Percentiles rank a stretch among this genome's conserved stretches.
Conservation (phyloP, 2,797 vertebrate species). For the Fundulus diaphanus region DNA sequence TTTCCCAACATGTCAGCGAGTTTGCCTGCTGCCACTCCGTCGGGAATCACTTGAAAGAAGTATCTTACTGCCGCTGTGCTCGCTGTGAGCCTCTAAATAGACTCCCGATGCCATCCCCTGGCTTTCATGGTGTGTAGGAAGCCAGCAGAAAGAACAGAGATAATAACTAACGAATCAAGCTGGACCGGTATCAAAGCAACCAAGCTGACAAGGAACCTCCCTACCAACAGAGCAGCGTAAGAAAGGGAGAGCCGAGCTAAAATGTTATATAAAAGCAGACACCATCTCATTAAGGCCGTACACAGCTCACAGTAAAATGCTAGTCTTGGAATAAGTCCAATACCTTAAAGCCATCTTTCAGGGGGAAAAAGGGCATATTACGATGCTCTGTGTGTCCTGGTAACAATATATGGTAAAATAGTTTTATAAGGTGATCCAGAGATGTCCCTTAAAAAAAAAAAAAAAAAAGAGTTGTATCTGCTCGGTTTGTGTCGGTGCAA, state of each 20-base stretch:
- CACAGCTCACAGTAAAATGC: slow-evolving; percentile 22
- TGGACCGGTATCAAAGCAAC: slow-evolving; percentile 64
- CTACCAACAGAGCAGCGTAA: slow-evolving; percentile 5
- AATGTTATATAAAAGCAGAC: slow-evolving; percentile 41
- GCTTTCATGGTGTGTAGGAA: slow-evolving; percentile 52
- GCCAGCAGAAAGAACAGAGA: slow-evolving; percentile 48
- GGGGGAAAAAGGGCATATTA: background rate
- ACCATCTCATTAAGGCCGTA: slow-evolving; percentile 41
- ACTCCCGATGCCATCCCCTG: slow-evolving; percentile 41
- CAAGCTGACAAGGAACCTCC: slow-evolving; percentile 39
- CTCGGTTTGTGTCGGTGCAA: background rate
- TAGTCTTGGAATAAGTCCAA: slow-evolving; percentile 13
- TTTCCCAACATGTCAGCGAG: slow-evolving; percentile 45
- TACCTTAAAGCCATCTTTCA: slow-evolving; percentile 1
- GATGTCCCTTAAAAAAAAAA: background rate
- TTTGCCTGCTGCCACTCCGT: slow-evolving; percentile 10
- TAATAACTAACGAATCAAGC: slow-evolving; percentile 61
- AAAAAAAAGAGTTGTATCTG: no score
- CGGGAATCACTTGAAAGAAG: slow-evolving; percentile 43
- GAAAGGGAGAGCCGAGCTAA: slow-evolving; percentile 15
- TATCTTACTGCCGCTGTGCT: slow-evolving; percentile 24
- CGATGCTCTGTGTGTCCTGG: no score
- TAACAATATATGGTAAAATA: no score
- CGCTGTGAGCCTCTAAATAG: slow-evolving; percentile 48
- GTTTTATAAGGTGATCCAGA: no score